These are phyloP conservation scores for Hyaena hyaena DNA, from an alignment of 2,113 vertebrate species.

Conservation along the genomic window DNA sequence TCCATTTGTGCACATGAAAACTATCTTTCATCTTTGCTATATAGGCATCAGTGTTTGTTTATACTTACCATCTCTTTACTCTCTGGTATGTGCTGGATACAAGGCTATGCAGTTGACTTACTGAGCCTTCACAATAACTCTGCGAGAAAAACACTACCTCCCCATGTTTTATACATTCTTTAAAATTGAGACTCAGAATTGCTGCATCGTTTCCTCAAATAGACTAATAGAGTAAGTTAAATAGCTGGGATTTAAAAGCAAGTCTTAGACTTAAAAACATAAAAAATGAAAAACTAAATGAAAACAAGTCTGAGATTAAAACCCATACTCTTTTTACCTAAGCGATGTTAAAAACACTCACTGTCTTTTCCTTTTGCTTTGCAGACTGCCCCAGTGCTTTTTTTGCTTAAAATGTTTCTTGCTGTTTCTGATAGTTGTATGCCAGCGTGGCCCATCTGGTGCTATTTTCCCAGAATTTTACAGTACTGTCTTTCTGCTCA, in stretches of 20 bases:
- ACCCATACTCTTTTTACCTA: not conserved
- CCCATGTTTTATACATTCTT: not conserved
- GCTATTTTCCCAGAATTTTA: conserved; percentile 64
- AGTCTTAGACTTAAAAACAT: not conserved
- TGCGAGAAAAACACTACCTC: not conserved
- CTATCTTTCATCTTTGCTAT: not conserved
- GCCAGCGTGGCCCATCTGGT: conserved; percentile 70
- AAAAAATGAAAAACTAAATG: not conserved
- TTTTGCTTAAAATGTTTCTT: conserved; percentile 64
- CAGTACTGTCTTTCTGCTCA: conserved; percentile 32
- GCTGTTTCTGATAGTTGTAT: conserved; percentile 34
- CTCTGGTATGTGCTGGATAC: not conserved
- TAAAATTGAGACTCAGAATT: not conserved
- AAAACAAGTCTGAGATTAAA: conserved; percentile 38
- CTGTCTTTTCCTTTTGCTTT: conserved; percentile 34
- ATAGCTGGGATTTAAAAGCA: conserved; percentile 10
- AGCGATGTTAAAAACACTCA: not conserved
- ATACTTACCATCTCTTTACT: not conserved
- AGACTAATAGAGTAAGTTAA: not conserved
- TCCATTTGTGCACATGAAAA: not conserved
- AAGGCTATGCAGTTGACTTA: not conserved
- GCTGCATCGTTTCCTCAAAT: not conserved
- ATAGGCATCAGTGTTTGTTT: not conserved
- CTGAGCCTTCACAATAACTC: not conserved
- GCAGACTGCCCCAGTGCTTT: not conserved